Evolutionary conservation across 2,113 vertebrate species (phyloP).

Genomic region (Axis porcinus): DNA sequence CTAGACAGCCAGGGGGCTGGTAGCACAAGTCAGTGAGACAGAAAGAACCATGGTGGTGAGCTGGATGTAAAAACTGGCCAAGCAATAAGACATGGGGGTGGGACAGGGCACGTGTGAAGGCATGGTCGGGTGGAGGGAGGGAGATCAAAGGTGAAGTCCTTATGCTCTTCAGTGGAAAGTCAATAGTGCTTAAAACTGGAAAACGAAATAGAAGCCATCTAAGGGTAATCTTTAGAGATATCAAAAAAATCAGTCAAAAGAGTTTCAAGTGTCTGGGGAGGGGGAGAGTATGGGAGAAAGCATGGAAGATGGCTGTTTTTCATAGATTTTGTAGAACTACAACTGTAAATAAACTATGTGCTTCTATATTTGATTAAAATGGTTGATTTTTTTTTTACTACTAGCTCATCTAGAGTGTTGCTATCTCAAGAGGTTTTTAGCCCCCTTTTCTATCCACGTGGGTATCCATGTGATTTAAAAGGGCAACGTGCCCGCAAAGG

Average conservation of each 20-base stretch:
- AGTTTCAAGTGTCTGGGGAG: background rate
- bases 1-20: background rate
- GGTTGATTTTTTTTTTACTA: background rate
- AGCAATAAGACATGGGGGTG: accelerated
- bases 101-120: accelerated
- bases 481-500: accelerated
- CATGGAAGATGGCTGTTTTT: background rate
- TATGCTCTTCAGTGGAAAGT: background rate
- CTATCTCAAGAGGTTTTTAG: background rate
- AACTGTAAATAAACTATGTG: background rate
- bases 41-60: background rate
- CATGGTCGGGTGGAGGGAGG: accelerated
- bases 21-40: background rate
- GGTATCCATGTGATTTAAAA: background rate
- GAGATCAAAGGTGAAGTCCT: background rate
- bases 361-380: background rate
- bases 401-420: background rate
- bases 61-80: background rate
- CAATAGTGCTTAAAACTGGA: background rate
- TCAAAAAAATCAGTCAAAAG: background rate
- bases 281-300: background rate
- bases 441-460: too few species aligned
- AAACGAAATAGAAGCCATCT: background rate
- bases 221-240: background rate
- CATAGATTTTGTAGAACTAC: background rate